Evolutionary conservation across 2,888 invertebrate species (phyloP), one percentile per base, ranked within the genome.

Genomic region (Octodonta nipae): DNA sequence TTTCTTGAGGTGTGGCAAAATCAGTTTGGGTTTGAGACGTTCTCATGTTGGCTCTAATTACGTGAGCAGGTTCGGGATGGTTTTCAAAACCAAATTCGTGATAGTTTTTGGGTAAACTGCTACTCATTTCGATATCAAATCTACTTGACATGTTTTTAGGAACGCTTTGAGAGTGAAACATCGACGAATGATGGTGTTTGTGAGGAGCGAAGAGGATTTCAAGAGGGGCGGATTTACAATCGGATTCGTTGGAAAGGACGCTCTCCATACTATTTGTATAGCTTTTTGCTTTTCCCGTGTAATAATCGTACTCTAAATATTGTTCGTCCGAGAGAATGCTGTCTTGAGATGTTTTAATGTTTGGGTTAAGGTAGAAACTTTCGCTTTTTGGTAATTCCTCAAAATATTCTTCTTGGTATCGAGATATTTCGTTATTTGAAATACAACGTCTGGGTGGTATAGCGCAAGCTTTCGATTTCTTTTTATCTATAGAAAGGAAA

Each of bases 211-310:
- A 78, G 1, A 80, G 55, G 54, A 76, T 73, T 56, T 82, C 83
- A 17, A 83, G 54, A 0, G 83, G 83, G 1, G 82, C 83, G 33
- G 81, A 81, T 56, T 79, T 80, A 4, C 80, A 82, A 43, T 73
- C 70, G 0, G 80, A 81, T 41, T 83, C 84, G 54, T 84, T 85
- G 1, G 83, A 83, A 0, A 85, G 55, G 4, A 86, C 75, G 48
- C 83, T 83, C 53, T 85, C 85, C 49, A 84, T 68, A 34, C 83
- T 84, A 49, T 80, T 78, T 50, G 79, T 81, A 49, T 78, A 78
- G 3, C 73, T 73, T 49, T 73, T 68, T 2, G 66, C 68, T 37
- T 73, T 65, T 34, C 60, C 54, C 7, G 36, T 36, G 33, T 33
- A 42, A 13, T 43, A 41, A 32, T 51, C 51, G 10, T 49, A 52